Evolutionary conservation across 2,113 vertebrate genomes (phyloP).

Genomic region (Symphodus melops): DNA sequence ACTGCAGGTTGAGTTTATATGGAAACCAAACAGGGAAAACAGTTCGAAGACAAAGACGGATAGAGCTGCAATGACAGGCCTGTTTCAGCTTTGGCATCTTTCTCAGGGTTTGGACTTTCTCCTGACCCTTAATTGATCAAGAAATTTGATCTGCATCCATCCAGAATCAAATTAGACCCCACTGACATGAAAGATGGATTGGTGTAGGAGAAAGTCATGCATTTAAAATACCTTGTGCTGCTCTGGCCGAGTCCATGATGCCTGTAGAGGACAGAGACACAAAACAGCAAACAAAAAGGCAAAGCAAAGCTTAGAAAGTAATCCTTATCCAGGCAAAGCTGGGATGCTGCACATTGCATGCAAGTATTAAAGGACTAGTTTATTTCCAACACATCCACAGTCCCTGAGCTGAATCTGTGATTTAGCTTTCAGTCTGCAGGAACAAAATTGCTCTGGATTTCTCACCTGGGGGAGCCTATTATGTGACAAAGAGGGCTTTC

Average conservation of each 20-base stretch:
- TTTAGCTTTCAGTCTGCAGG: conserved; percentile 39
- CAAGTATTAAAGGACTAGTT: conserved; percentile 49
- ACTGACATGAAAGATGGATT: conserved; percentile 71
- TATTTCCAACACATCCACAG: conserved; percentile 39
- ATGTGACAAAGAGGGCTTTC: conserved; percentile 8
- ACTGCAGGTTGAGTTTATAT: conserved; percentile 6
- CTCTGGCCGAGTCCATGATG: conserved; percentile 99
- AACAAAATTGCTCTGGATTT: conserved; percentile 18
- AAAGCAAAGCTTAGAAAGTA: conserved; percentile 81
- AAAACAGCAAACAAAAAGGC: conserved; percentile 86
- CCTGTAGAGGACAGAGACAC: conserved; percentile 97
- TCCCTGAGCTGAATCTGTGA: conserved; percentile 59
- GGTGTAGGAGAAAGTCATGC: conserved; percentile 76
- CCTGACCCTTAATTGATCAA: conserved; percentile 44
- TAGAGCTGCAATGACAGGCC: not conserved
- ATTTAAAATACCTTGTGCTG: conserved; percentile 97
- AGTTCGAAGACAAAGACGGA: conserved; percentile 15
- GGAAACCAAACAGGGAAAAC: conserved; percentile 2
- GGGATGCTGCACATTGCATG: conserved; percentile 54
- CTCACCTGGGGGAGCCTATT: not conserved
- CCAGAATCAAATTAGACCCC: conserved; percentile 58
- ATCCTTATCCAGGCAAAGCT: conserved; percentile 65
- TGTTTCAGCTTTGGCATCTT: conserved; percentile 13
- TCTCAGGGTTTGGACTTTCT: conserved; percentile 28
- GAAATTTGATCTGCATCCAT: conserved; percentile 65